Evolutionary conservation across 2,797 vertebrate genomes (phyloP).

Genomic region (Rhinichthys osculus): DNA sequence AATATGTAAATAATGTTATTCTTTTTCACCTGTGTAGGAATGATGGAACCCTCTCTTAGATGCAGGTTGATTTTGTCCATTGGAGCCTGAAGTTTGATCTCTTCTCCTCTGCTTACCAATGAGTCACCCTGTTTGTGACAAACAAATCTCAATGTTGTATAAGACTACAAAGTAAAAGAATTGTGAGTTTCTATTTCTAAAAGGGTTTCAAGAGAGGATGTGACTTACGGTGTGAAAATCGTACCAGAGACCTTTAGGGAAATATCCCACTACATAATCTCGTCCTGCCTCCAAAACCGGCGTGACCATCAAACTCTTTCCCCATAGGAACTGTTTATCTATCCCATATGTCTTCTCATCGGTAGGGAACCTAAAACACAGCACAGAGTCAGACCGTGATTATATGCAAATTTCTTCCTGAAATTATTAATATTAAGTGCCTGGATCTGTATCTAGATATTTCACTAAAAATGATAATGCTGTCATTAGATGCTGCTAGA

Average conservation of each 20-base stretch:
- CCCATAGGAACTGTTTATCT: constrained; percentile 90
- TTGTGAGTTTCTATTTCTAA: background rate
- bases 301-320: constrained; percentile 84
- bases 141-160: background rate
- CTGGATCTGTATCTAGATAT: background rate
- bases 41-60: constrained; percentile 81
- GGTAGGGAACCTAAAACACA: constrained; percentile 77
- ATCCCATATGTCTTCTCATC: constrained; percentile 80
- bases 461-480: background rate
- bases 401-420: background rate
- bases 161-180: background rate
- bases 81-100: constrained; percentile 78
- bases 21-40: constrained; percentile 83
- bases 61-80: constrained; percentile 89
- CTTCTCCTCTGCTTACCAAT: constrained; percentile 81
- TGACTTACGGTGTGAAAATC: constrained; percentile 85
- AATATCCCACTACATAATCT: constrained; percentile 79
- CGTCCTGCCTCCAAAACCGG: constrained; percentile 83
- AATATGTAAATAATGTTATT: background rate
- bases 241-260: constrained; percentile 86
- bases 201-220: background rate
- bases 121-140: constrained; percentile 75
- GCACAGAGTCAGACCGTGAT: background rate
- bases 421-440: background rate
- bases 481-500: background rate